Conservation (phyloP, 2,888 invertebrate species). For the Cheilosia scutellata region DNA sequence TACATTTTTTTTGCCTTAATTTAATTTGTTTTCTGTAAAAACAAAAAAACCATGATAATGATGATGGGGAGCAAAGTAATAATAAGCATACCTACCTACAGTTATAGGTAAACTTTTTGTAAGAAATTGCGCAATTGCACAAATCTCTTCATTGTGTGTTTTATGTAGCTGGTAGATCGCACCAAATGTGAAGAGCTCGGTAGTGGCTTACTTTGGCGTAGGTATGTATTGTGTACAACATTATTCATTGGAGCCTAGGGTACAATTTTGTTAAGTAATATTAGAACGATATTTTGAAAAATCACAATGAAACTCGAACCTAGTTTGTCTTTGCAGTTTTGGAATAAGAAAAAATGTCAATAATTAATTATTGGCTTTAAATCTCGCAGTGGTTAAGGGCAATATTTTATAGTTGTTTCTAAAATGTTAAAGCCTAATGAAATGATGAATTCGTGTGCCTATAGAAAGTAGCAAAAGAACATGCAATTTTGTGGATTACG, state of each 20-base stretch:
- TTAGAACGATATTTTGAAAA: neutral
- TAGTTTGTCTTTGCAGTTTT: neutral
- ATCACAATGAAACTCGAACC: neutral
- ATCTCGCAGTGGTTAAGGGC: neutral
- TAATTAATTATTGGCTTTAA: neutral
- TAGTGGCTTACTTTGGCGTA: conserved; percentile 16
- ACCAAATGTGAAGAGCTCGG: conserved; percentile 18
- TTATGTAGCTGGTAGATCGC: conserved; percentile 47
- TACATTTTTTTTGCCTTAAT: conserved; percentile 4
- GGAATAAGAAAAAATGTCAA: neutral
- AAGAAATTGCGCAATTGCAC: conserved; percentile 73
- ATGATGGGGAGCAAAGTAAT: conserved; percentile 50
- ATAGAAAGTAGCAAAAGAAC: conserved; percentile 9
- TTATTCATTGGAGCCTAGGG: conserved; percentile 2
- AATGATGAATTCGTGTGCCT: neutral
- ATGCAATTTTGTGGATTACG: neutral
- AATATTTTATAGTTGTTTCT: no score
- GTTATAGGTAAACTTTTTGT: conserved; percentile 51
- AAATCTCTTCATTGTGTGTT: conserved; percentile 60
- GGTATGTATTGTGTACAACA: conserved; percentile 1
- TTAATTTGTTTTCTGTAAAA: conserved; percentile 39
- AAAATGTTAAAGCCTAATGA: neutral
- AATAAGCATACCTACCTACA: conserved; percentile 42
- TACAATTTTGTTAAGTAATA: neutral
- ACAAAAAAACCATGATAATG: conserved; percentile 33